Evolutionary conservation across 2,113 vertebrate genomes (phyloP), one percentile per base, ranked within the genome.

Genomic region (Osmerus eperlanus): DNA sequence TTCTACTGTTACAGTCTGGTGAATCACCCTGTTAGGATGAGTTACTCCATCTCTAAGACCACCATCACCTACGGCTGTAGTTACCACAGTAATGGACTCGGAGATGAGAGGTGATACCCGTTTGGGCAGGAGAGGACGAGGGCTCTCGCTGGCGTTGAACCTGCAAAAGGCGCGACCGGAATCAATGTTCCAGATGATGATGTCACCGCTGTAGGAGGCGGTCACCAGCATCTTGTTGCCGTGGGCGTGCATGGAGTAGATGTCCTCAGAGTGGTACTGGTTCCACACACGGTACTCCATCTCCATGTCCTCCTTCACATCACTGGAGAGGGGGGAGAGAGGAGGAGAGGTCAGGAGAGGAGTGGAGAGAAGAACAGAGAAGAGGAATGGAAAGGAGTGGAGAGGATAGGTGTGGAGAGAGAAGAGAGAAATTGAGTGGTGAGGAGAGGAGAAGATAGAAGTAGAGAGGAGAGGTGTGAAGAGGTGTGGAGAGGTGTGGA

Each of bases 161-260:
- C 67, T 74, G 61, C 83, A 77, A 68, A 88, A 59, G 23, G 89
- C 85, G 52, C 76, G 80, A 3, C 82, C 18, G 1, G 71, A 70
- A 67, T 52, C 58, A 19, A 78, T 11, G 0, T 80, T 86, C 90
- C 90, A 91, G 18, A 91, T 72, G 15, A 90, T 67, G 29, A 90
- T 83, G 71, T 91, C 88, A 1, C 90, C 89, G 0, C 68, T 85
- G 70, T 86, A 87, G 21, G 88, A 89, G 3, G 86, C 72, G 0
- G 89, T 91, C 28, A 78, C 90, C 0, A 91, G 65, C 66, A 89
- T 84, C 75, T 88, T 84, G 61, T 81, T 76, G 73, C 76, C 76
- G 55, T 91, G 78, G 25, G 71, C 85, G 19, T 84, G 78, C 78
- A 90, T 86, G 47, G 83, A 84, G 47, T 83, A 75, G 78, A 91